Evolutionary conservation across 2,888 invertebrate genomes (phyloP).

Genomic region (Rugalucina vietnamica): DNA sequence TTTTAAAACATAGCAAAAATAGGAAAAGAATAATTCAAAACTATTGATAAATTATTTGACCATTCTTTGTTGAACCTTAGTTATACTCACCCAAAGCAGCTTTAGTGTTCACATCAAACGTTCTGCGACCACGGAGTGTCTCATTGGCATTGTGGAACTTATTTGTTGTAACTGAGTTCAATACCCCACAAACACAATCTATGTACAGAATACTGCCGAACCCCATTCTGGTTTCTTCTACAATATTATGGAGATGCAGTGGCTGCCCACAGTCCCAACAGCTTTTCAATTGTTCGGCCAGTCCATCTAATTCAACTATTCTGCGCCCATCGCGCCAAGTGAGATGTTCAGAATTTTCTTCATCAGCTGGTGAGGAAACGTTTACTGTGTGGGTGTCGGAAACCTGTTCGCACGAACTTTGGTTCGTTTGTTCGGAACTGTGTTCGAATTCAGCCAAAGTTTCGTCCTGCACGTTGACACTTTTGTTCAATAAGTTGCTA

Average conservation of each 20-base stretch:
- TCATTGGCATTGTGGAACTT: background rate
- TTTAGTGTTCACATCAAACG: background rate
- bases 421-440: too few species aligned
- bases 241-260: background rate
- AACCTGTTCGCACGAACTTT: too few species aligned
- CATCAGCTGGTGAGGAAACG: too few species aligned
- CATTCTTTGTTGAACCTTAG: too few species aligned
- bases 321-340: background rate
- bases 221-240: background rate
- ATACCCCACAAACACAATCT: background rate
- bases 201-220: background rate
- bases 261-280: background rate
- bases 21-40: too few species aligned
- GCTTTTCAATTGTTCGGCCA: constrained; percentile 1
- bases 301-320: background rate
- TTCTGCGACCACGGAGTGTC: background rate
- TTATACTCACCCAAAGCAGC: background rate
- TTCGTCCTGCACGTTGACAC: too few species aligned
- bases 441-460: too few species aligned
- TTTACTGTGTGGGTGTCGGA: too few species aligned
- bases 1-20: too few species aligned
- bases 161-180: background rate
- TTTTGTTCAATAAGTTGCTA: too few species aligned
- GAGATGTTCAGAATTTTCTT: background rate
- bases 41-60: too few species aligned